Base-by-base conservation (phyloP, 2,113 vertebrate genomes). In the Gallinago jamesoni region DNA sequence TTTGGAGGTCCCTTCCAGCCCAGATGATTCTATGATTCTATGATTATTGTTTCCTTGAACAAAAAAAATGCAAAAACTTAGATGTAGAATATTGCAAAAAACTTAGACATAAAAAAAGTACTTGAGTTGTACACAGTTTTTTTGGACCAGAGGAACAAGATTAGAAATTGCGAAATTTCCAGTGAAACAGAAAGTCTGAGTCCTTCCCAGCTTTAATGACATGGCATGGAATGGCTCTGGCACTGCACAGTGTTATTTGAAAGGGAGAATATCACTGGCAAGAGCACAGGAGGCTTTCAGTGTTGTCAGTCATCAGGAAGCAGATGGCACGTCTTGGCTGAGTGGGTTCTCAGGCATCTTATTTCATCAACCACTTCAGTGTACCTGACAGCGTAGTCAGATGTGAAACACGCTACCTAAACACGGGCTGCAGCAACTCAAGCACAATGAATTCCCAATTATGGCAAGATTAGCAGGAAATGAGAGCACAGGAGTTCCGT, bases 301-400 rank as follows among this genome's bases (percentile, higher is more conserved):
- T 63, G 75, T 11, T 92, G 83, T 93, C 94, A 94, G 47, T 72
- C 73, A 50, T 24, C 47, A 43, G 83, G 52, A 81, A 92, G 83
- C 95, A 96, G 96, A 95, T 95, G 92, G 92, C 83, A 68, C 0
- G 2, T 93, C 90, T 86, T 93, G 93, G 92, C 80, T 90, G 93
- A 94, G 48, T 41, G 77, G 64, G 10, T 57, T 94, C 88, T 90
- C 83, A 52, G 83, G 73, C 60, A 48, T 25, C 90, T 86, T 31
- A 87, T 87, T 89, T 76, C 85, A 84, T 66, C 48, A 93, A 1
- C 19, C 60, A 72, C 83, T 84, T 72, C 73, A 75, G 73, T 1
- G 33, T 14, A n/a, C 86, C 90, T 95, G 95, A 92, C 84, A 81
- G 84, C 6, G 1, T 2, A 31, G 19, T 47, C 56, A 88, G 85